phyloP scores from a whole-genome alignment of 1,140 invertebrate species.

The Drosophila watanabei region DNA sequence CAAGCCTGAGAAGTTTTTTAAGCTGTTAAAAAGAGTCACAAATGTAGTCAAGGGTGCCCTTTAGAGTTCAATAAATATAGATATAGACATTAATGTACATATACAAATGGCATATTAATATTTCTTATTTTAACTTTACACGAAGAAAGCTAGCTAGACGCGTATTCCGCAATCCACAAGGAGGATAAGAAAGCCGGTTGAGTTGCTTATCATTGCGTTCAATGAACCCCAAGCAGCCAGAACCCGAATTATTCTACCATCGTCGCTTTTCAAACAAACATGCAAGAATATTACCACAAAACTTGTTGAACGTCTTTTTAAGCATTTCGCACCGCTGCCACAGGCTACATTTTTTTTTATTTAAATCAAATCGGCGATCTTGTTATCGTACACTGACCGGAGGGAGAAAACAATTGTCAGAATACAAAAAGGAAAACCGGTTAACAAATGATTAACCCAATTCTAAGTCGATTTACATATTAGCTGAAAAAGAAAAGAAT shows the following conservation, averaged over 20 bases:
- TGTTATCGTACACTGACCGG: conserved; percentile 29
- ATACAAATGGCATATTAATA: neutral
- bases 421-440: conserved; percentile 38
- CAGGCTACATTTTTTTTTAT: conserved; percentile 63
- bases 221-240: conserved; percentile 65
- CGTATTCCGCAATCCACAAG: conserved; percentile 22
- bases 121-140: neutral
- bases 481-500: conserved; percentile 25
- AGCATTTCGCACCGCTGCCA: conserved; percentile 15
- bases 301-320: conserved; percentile 70
- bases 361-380: conserved; percentile 54
- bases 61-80: neutral
- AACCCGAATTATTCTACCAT: conserved; percentile 36
- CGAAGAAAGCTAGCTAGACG: conserved; percentile 17
- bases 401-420: conserved; percentile 24
- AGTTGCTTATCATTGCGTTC: conserved; percentile 53
- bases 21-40: neutral
- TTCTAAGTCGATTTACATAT: conserved; percentile 65
- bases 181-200: conserved; percentile 42
- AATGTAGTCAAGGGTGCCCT: neutral
- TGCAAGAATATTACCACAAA: conserved; percentile 34
- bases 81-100: neutral
- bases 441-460: conserved; percentile 63
- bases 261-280: neutral
- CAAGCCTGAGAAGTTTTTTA: neutral